phyloP scores from a whole-genome alignment of 2,888 invertebrate species.

The Agapostemon virescens region DNA sequence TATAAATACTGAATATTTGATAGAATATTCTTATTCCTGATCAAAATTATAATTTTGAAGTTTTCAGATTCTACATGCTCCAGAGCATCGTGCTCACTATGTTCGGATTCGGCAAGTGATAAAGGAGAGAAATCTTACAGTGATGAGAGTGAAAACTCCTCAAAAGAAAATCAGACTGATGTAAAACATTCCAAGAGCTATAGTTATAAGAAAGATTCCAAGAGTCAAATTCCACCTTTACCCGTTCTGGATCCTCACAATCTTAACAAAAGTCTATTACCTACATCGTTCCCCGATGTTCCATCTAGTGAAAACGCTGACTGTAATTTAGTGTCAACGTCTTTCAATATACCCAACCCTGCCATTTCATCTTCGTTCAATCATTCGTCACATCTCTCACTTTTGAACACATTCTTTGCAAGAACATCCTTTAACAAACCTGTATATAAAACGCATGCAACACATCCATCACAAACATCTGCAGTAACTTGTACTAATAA shows the following conservation, averaged over 20 bases:
- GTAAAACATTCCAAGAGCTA: conserved; percentile 79
- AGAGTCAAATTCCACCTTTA: conserved; percentile 78
- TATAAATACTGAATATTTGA: conserved; percentile 24
- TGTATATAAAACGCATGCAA: conserved; percentile 44
- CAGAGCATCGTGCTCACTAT: conserved; percentile 86
- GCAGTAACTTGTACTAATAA: conserved; percentile 36
- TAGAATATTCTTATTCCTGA: neutral
- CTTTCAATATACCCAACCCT: conserved; percentile 67
- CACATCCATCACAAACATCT: conserved; percentile 39
- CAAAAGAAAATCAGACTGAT: conserved; percentile 69
- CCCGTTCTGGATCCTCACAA: conserved; percentile 69
- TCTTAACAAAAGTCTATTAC: conserved; percentile 63
- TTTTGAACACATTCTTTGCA: conserved; percentile 58
- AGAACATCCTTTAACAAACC: conserved; percentile 66
- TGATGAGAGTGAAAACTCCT: conserved; percentile 75
- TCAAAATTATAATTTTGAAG: conserved; percentile 36
- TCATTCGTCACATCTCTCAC: conserved; percentile 58
- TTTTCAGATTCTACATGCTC: conserved; percentile 87
- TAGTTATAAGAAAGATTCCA: conserved; percentile 78
- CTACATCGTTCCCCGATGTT: conserved; percentile 66
- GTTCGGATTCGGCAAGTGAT: conserved; percentile 81
- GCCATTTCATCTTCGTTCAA: conserved; percentile 56
- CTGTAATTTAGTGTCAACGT: conserved; percentile 71
- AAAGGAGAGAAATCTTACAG: conserved; percentile 79
- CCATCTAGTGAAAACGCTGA: conserved; percentile 62